Evolutionary conservation across 2,797 vertebrate species (phyloP).

Genomic region (Chanos chanos): DNA sequence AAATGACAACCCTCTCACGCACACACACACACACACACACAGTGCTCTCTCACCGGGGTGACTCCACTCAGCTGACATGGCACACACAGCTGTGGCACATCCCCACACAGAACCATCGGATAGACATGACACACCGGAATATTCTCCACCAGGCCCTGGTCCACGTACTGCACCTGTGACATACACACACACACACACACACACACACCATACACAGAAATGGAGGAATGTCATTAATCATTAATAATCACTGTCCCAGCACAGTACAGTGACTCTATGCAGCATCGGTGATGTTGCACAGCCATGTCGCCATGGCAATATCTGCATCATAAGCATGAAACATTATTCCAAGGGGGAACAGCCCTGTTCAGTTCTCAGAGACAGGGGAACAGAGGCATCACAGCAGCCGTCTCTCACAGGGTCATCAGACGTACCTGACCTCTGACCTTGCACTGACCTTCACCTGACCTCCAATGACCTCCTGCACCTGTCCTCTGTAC

Average conservation of each 20-base stretch:
- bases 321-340: no score
- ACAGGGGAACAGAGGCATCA: no score
- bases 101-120: conserved; percentile 76
- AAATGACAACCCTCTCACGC: background rate
- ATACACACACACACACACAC: conserved; percentile 13
- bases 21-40: conserved; percentile 51
- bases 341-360: no score
- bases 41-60: conserved; percentile 71
- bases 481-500: conserved; percentile 83
- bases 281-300: no score
- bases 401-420: no score
- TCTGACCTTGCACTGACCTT: conserved; percentile 75
- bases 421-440: no score
- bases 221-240: no score
- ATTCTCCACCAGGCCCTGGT: conserved; percentile 81
- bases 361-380: no score
- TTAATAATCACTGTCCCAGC: no score
- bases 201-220: no score
- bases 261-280: no score
- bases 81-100: conserved; percentile 82
- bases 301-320: no score
- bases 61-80: conserved; percentile 81
- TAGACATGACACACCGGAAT: conserved; percentile 87
- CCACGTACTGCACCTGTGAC: conserved; percentile 83
- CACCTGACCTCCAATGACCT: conserved; percentile 70